These are phyloP conservation scores for Labroides dimidiatus DNA, from an alignment of 2,797 vertebrate species.

Conservation along the genomic window DNA sequence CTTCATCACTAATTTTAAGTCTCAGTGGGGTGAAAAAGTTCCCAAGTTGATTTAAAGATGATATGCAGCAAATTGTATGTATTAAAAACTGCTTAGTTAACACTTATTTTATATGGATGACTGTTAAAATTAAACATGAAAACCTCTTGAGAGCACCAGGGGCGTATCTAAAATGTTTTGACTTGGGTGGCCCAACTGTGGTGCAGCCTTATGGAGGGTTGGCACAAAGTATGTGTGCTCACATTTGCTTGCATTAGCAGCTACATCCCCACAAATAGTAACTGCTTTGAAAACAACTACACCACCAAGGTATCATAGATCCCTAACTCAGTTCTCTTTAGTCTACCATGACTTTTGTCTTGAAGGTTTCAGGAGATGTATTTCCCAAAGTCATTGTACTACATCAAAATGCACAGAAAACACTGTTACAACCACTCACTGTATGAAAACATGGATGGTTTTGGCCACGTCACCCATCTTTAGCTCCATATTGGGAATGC, in stretches of 20 bases:
- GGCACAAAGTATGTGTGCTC: no score
- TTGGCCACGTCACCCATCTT: no score
- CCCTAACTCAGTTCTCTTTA: no score
- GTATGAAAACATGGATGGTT: no score
- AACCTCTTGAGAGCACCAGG: not conserved
- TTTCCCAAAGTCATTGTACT: no score
- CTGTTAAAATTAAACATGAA: not conserved
- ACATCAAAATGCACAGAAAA: no score
- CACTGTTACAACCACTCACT: no score
- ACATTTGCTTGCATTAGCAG: no score
- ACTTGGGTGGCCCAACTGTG: not conserved
- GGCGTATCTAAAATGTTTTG: not conserved
- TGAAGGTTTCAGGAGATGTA: no score
- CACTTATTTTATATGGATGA: constrained; percentile 6
- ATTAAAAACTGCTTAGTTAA: constrained; percentile 4
- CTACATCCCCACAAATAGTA: not conserved
- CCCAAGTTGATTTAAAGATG: constrained; percentile 6
- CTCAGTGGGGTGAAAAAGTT: constrained; percentile 30
- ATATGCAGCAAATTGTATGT: constrained; percentile 1
- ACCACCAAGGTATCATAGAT: not conserved
- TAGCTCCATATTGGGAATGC: no score
- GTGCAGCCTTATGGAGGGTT: not conserved
- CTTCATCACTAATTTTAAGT: constrained; percentile 47
- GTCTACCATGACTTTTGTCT: no score
- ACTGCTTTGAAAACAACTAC: not conserved